Conservation (phyloP, 2,113 vertebrate species). For the Macrotis lagotis region DNA sequence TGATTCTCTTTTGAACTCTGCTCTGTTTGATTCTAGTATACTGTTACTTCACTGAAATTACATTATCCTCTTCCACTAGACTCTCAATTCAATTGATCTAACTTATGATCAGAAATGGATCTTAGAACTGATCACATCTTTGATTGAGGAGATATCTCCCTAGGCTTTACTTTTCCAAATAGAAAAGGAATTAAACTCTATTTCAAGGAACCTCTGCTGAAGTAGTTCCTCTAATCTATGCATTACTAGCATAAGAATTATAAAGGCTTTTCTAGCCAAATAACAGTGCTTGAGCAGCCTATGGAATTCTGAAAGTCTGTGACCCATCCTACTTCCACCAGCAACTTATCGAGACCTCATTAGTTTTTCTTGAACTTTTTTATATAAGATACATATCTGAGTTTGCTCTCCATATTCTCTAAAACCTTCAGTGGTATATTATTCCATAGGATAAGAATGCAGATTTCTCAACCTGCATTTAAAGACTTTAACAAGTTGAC, state of each 20-base stretch:
- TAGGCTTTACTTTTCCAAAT: not conserved
- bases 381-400: not conserved
- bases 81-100: not conserved
- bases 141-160: not conserved
- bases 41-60: not conserved
- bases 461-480: not conserved
- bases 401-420: not conserved
- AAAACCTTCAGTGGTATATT: not conserved
- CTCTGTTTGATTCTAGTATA: not conserved
- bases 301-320: not conserved
- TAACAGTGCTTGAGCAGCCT: not conserved
- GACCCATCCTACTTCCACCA: not conserved
- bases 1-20: not conserved
- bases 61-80: not conserved
- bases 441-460: not conserved
- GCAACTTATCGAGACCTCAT: not conserved
- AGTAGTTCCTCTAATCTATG: not conserved
- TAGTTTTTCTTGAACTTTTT: not conserved
- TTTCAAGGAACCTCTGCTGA: not conserved
- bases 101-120: not conserved
- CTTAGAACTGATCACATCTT: not conserved
- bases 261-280: not conserved
- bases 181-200: not conserved
- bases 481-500: not conserved
- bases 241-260: not conserved